Percentiles rank a stretch among this genome's conserved stretches.
Conservation (phyloP, 2,113 vertebrate species). For the Smithornis capensis region DNA sequence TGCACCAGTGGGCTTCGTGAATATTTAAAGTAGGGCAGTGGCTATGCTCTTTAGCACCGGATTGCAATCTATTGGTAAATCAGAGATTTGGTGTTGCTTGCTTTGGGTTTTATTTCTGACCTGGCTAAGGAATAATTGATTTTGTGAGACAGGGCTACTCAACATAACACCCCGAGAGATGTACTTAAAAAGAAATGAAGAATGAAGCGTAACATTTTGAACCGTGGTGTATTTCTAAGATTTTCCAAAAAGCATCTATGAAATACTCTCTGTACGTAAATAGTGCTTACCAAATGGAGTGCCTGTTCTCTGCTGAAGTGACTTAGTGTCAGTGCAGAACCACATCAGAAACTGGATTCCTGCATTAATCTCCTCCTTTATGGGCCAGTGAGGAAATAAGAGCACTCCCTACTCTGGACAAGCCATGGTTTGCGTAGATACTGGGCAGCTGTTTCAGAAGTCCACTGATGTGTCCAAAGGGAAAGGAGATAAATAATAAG, state of each 20-base stretch:
- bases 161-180: constrained; percentile 31
- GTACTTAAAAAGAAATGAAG: constrained; percentile 18
- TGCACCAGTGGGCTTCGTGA: constrained; percentile 68
- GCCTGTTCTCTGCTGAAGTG: constrained; percentile 32
- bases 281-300: constrained; percentile 21
- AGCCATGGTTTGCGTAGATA: not conserved
- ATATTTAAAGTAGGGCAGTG: constrained; percentile 74
- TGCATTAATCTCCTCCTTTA: not conserved
- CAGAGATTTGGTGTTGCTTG: constrained; percentile 61
- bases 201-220: not conserved
- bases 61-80: constrained; percentile 67
- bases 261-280: not conserved
- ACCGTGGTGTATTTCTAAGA: not conserved
- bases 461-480: not conserved
- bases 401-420: not conserved
- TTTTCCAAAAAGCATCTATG: constrained; percentile 9
- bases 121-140: constrained; percentile 63
- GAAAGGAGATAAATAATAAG: not conserved
- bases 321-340: constrained; percentile 13
- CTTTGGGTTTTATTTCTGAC: constrained; percentile 59
- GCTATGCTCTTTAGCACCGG: constrained; percentile 39
- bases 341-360: not conserved
- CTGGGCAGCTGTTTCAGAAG: not conserved
- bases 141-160: constrained; percentile 30
- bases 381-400: not conserved